phyloP scores from a whole-genome alignment of 2,797 vertebrate genomes.

The Mormyrops attenuatus region DNA sequence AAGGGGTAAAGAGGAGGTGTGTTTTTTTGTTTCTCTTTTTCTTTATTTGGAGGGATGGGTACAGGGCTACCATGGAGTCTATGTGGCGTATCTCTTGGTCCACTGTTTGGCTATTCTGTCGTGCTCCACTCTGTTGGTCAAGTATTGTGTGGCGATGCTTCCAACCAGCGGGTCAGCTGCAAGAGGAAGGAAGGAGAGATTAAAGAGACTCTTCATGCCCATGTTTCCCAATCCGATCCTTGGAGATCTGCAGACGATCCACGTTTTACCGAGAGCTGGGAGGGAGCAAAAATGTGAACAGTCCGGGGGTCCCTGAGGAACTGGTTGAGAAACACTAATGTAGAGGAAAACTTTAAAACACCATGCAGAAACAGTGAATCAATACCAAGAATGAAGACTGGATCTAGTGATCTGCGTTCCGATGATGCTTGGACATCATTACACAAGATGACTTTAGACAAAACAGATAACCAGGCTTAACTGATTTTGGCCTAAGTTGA shows the following conservation, averaged over 20 bases:
- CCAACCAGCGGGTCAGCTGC: slow-evolving; percentile 89
- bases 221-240: not conserved
- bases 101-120: slow-evolving; percentile 95
- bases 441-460: not conserved
- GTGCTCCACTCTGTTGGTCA: slow-evolving; percentile 93
- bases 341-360: not conserved
- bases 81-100: slow-evolving; percentile 94
- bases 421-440: not conserved
- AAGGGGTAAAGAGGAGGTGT: slow-evolving; percentile 60
- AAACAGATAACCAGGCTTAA: not conserved
- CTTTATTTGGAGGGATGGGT: not conserved
- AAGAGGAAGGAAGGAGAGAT: not conserved
- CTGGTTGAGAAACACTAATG: not conserved
- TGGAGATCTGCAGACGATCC: not conserved
- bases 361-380: not conserved
- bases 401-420: not conserved
- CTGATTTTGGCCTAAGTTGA: not conserved
- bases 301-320: not conserved
- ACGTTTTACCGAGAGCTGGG: not conserved
- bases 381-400: not conserved
- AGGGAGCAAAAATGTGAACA: not conserved
- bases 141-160: slow-evolving; percentile 93
- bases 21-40: not conserved
- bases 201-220: not conserved
- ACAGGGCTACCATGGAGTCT: slow-evolving; percentile 32